phyloP scores from a whole-genome alignment of 2,797 vertebrate genomes.

The Coranthus polyacanthus region DNA sequence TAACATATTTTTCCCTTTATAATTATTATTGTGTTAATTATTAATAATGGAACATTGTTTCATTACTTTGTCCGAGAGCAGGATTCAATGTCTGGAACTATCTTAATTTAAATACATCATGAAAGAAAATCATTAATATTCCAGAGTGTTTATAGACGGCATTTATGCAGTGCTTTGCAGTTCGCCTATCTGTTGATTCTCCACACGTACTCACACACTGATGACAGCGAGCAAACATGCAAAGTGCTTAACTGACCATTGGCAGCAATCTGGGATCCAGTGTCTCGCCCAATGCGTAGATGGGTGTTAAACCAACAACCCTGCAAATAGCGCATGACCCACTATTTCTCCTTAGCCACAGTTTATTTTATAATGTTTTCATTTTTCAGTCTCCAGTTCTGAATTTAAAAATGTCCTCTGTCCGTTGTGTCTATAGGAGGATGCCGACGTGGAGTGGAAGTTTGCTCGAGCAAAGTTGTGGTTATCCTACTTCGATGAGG shows the following conservation, averaged over 20 bases:
- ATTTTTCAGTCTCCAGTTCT: neutral
- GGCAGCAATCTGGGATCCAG: neutral
- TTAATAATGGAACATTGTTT: too few species aligned
- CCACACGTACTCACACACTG: too few species aligned
- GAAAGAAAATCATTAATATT: too few species aligned
- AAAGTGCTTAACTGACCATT: neutral
- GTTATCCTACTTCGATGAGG: constrained; percentile 98
- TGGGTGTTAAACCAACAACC: neutral
- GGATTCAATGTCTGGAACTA: too few species aligned
- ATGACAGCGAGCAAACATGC: neutral
- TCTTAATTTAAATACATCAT: too few species aligned
- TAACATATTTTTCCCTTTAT: neutral
- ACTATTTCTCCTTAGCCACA: neutral
- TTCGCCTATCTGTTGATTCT: too few species aligned
- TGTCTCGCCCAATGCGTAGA: too few species aligned
- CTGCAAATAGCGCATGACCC: neutral
- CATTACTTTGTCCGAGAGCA: too few species aligned
- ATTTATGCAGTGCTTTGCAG: too few species aligned
- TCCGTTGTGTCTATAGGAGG: constrained; percentile 85
- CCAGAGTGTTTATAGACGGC: too few species aligned
- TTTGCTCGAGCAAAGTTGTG: constrained; percentile 97
- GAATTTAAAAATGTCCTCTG: neutral
- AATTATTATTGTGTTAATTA: neutral
- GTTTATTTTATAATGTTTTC: neutral
- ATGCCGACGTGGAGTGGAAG: constrained; percentile 98